Base-by-base conservation (phyloP, 1,140 invertebrate genomes). In the Drosophila elegans region DNA sequence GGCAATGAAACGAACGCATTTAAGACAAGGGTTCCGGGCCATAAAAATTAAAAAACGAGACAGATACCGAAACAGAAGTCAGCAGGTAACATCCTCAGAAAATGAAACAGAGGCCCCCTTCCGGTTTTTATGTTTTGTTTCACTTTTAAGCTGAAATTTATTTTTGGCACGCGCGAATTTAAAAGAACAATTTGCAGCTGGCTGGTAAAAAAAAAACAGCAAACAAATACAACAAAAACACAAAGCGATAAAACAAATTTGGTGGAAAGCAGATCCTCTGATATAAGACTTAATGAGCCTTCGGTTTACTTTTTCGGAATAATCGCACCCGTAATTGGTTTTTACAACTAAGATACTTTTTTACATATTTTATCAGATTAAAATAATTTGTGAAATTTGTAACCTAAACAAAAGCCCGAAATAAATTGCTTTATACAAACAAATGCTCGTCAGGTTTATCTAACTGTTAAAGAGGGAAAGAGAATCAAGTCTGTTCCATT, bases 141-240 rank as follows among this genome's bases (percentile, higher is more conserved):
- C 25, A 38, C 21, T 64, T 54, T 67, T 46, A 69, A 54, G 61
- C 49, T 57, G 51, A 57, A 71, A 48, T 71, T 71, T 72, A 71
- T 72, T 71, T 72, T 71, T 72, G 68, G 68, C 68, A 72, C 68
- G 68, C 64, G 68, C 66, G 51, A 42, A 69, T 55, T 56, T 69
- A 42, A 68, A 55, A 56, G 36, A 69, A 56, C 27, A 56, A 36
- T 39, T 42, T 72, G 64, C 68, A 72, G 68, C 68, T 72, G 68
- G 21, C 44, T 9, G n/a, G 12, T 13, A 7, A 66, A 36, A 44
- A 29, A 21, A 39, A 16, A 25, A 55, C 11, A 12, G 10, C 11
- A 44, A 44, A 5, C 44, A 13, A 11, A 52, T 64, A 42, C 53
- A 69, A 46, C 27, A 10, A 34, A 46, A 21, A 21, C 16, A 21